A percentile compares a stretch with the other conserved stretches of the same genome.
Evolutionary conservation across 1,140 invertebrate genomes (phyloP).

Genomic region (Frieseomelitta varia): DNA sequence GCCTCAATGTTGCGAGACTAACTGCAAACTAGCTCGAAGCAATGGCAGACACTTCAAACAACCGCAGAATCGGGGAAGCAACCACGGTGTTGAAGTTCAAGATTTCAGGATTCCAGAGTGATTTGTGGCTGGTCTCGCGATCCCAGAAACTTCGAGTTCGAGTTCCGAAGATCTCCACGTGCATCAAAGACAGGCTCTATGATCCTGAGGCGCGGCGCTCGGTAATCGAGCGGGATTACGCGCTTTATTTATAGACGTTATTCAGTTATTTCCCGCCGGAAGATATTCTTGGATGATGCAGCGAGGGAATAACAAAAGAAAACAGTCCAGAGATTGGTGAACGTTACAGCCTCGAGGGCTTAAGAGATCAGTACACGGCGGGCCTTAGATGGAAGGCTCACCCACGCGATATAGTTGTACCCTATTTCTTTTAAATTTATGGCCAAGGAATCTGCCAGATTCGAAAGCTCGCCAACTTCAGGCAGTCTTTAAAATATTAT

Average conservation of each 20-base stretch:
- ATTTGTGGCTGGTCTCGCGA: not conserved
- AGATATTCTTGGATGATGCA: not conserved
- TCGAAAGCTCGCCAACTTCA: constrained; percentile 56
- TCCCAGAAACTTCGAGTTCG: not conserved
- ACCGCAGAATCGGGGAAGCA: not conserved
- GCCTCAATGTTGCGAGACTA: not conserved
- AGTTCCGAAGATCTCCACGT: not conserved
- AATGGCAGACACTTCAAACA: not conserved
- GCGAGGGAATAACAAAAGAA: constrained; percentile 23
- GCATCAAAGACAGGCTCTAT: not conserved
- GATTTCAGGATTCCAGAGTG: not conserved
- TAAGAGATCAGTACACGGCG: constrained; percentile 35
- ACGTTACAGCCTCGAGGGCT: constrained; percentile 47
- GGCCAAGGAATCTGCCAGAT: constrained; percentile 57
- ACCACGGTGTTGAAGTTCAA: not conserved
- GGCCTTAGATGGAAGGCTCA: constrained; percentile 43
- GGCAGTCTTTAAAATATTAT: constrained; percentile 46
- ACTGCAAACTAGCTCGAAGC: not conserved
- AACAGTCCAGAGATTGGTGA: constrained; percentile 14
- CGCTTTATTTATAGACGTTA: not conserved
- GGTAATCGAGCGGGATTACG: not conserved
- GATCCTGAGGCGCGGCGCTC: not conserved
- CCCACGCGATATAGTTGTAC: constrained; percentile 56
- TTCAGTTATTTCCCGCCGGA: not conserved
- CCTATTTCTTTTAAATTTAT: constrained; percentile 63